These are phyloP conservation scores for Octomys mimax DNA, from an alignment of 2,797 vertebrate species.

Conservation along the genomic window DNA sequence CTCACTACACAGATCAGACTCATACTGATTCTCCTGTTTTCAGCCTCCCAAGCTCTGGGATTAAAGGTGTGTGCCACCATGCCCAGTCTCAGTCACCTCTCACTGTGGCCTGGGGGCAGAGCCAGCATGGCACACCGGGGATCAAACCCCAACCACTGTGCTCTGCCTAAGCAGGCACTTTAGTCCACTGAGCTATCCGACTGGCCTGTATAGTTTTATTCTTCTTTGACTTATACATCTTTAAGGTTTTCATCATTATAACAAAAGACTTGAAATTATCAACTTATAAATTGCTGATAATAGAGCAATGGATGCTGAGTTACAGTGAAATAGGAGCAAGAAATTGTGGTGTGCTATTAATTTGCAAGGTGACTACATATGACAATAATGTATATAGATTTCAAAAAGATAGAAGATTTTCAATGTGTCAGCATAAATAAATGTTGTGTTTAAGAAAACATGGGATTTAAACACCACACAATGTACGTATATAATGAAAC, in stretches of 20 bases:
- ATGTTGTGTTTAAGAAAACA: not conserved
- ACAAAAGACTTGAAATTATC: not conserved
- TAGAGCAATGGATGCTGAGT: not conserved
- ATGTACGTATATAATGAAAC: not conserved
- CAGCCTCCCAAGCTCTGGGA: too few relatives aligned
- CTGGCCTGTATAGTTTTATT: not conserved
- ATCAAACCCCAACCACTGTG: too few relatives aligned
- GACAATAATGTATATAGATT: not conserved
- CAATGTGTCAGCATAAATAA: not conserved
- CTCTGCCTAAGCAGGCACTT: too few relatives aligned
- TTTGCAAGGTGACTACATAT: not conserved
- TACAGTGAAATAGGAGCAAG: not conserved
- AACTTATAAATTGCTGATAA: not conserved
- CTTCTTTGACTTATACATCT: not conserved
- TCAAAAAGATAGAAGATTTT: not conserved
- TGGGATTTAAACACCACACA: not conserved
- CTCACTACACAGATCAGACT: not conserved
- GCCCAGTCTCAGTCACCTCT: too few relatives aligned
- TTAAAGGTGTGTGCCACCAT: too few relatives aligned
- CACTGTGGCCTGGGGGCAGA: too few relatives aligned
- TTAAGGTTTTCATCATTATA: not conserved
- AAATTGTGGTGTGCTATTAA: not conserved
- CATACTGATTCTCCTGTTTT: too few relatives aligned
- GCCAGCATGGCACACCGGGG: too few relatives aligned
- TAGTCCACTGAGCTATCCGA: too few relatives aligned